Evolutionary conservation across 2,888 invertebrate species (phyloP), one percentile per base, ranked within the genome.

Genomic region (Oasisia sp.): DNA sequence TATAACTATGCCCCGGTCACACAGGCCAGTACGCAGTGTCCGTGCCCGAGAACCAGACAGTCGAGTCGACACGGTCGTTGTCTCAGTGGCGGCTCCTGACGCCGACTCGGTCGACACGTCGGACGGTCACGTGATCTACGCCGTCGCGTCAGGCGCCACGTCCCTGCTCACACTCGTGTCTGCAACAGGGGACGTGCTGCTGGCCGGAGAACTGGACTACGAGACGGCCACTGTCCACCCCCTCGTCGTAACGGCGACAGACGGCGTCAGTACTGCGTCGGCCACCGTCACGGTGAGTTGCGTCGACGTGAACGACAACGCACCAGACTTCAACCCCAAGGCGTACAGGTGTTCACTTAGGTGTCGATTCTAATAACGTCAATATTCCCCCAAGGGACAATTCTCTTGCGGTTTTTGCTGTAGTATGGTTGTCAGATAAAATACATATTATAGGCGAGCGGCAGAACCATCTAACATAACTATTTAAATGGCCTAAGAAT

Each of bases 21-120:
- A 19, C 94, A 90, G 56, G 92, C 27, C 92, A 93, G 45, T 95
- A 95, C 92, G 89, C 92, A 45, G 94, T 94, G n/a, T 93, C 93
- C 91, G 92, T 95, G 32, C 90, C 92, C 4, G 96, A 96, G 92
- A 95, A 95, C 93, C 95, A 95, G 91, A 92, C 94, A 32, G 91
- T 94, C 32, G 95, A 32, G 91, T 94, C 32, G 95, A 95, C 90
- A 94, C 94, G 92, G 94, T 94, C 12, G 94, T 96, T 4, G 56
- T 95, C 9, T 93, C 94, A 19, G 94, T 96, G 19, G 92, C 92
- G 14, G 96, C 96, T 8, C 93, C 94, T 5, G 96, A 96, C 92
- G 90, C 58, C 32, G 38, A 45, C 44, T 32, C 38, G 12, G 32
- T 90, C 27, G 32, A 32, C 89, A 14, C 74, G 32, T 8, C 38